These are phyloP conservation scores for Kryptolebias ocellatus DNA, from an alignment of 2,797 vertebrate species.

Conservation along the genomic window DNA sequence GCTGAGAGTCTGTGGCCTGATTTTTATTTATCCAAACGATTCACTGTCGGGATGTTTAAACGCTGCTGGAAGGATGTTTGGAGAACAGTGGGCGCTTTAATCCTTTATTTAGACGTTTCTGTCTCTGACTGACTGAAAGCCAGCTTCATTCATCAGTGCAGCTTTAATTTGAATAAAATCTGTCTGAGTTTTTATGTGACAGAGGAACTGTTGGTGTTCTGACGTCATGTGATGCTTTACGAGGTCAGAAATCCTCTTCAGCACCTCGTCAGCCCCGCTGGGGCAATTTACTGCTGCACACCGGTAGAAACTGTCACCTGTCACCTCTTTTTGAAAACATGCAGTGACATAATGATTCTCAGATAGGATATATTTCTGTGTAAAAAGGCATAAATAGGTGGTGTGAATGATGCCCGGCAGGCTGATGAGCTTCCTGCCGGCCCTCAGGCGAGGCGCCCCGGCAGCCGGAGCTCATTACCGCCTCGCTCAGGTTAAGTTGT, in stretches of 20 bases:
- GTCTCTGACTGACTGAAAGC: neutral
- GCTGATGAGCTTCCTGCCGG: constrained; percentile 29
- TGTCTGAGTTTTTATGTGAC: neutral
- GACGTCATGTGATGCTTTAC: neutral
- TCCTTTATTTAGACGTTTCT: neutral
- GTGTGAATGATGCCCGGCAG: constrained; percentile 23
- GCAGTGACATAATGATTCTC: constrained; percentile 29
- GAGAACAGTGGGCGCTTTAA: neutral
- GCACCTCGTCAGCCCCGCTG: neutral
- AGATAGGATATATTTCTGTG: constrained; percentile 26
- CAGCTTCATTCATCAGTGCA: neutral
- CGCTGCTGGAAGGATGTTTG: neutral
- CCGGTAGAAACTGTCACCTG: constrained; percentile 11
- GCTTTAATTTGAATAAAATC: neutral
- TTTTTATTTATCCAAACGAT: too few species aligned
- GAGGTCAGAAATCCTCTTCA: constrained; percentile 5
- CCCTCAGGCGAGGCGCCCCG: constrained; percentile 27
- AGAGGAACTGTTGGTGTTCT: neutral
- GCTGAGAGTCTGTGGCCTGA: too few species aligned
- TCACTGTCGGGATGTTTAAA: neutral
- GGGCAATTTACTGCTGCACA: constrained; percentile 8
- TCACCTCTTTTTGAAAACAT: constrained; percentile 13
- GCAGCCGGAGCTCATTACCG: constrained; percentile 46
- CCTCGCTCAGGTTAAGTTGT: constrained; percentile 38
- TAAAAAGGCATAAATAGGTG: constrained; percentile 18